Base-by-base conservation (phyloP, 2,113 vertebrate species). In the Labrus mixtus region DNA sequence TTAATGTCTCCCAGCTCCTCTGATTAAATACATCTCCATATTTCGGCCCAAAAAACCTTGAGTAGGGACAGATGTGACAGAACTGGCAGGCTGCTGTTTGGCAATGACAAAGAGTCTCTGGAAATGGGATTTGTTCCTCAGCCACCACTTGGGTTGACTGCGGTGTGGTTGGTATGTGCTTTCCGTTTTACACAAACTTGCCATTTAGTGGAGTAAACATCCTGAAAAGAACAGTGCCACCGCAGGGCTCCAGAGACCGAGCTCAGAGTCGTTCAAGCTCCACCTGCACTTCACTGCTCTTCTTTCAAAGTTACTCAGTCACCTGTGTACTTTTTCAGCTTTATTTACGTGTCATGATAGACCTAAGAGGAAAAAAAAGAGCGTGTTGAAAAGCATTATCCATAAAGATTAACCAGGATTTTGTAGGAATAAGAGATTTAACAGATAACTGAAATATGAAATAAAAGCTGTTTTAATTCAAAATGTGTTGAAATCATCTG, bases 51-150 rank as follows among this genome's bases (percentile, higher is more conserved):
- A 33, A 33, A 60, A 36, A 25, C 3, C 15, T 41, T 83, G 82
- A 87, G 79, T 48, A 11, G 69, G 80, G 66, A 61, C 89, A 88
- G 84, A 83, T 87, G 84, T 82, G 62, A 76, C 63, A 70, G 82
- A 11, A 7, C 43, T 62, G 76, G 67, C 73, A 75, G 50, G 16
- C 11, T 15, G 25, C 46, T 36, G 54, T 54, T 73, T 78, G 71
- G 78, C 71, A 77, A 0, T 2, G 57, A 76, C 15, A 22, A 33
- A 22, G 6, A 29, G 57, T 23, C 43, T 75, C 64, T 83, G 79
- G 73, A 83, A 75, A 64, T 3, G 12, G 61, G 65, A 65, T 80
- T 79, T 76, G 66, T 78, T 79, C 25, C 33, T 36, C 68, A 51
- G 77, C 73, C 73, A 76, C 76, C 63, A 67, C 73, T 73, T 22